A percentile compares a stretch with the other conserved stretches of the same genome.
These are phyloP conservation scores for Metalampra italica DNA, from an alignment of 2,888 invertebrate genomes.

Conservation along the genomic window DNA sequence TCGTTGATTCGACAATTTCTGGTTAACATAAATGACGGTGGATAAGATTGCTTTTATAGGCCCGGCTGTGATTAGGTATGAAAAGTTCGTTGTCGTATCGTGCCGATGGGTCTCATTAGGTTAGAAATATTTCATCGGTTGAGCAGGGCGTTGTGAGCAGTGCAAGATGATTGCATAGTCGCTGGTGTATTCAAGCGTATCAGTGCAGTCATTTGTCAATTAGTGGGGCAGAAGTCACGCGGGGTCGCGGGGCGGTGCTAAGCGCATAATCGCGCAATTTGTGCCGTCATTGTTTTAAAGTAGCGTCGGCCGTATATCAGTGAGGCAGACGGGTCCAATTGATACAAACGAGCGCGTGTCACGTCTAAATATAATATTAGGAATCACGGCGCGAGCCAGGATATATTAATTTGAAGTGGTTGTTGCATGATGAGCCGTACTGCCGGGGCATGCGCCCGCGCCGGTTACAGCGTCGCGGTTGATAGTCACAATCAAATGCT, in stretches of 20 bases:
- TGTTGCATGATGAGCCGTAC: constrained; percentile 57
- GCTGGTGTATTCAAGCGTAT: constrained; percentile 53
- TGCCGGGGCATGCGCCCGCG: constrained; percentile 35
- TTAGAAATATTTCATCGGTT: not conserved
- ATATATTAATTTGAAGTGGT: constrained; percentile 76
- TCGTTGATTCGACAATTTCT: constrained; percentile 37
- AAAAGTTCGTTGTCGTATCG: not conserved
- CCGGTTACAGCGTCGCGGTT: constrained; percentile 23
- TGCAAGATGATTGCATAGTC: constrained; percentile 21
- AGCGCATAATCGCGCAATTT: constrained; percentile 73
- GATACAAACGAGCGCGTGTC: constrained; percentile 78
- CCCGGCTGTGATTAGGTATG: constrained; percentile 4
- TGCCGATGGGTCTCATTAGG: not conserved
- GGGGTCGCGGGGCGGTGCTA: constrained; percentile 54
- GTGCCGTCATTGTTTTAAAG: constrained; percentile 77
- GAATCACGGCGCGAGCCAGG: constrained; percentile 79
- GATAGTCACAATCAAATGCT: not conserved
- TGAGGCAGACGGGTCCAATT: constrained; percentile 73
- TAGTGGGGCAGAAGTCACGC: constrained; percentile 48
- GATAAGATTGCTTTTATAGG: constrained; percentile 13
- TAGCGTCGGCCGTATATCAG: constrained; percentile 76
- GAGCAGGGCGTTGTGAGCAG: not conserved
- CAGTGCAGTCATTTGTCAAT: constrained; percentile 60
- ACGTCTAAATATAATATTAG: constrained; percentile 79
- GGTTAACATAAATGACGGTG: constrained; percentile 25